Evolutionary conservation across 92 coral and sea anemone species (phyloP).

Genomic region (Pocillopora meandrina): DNA sequence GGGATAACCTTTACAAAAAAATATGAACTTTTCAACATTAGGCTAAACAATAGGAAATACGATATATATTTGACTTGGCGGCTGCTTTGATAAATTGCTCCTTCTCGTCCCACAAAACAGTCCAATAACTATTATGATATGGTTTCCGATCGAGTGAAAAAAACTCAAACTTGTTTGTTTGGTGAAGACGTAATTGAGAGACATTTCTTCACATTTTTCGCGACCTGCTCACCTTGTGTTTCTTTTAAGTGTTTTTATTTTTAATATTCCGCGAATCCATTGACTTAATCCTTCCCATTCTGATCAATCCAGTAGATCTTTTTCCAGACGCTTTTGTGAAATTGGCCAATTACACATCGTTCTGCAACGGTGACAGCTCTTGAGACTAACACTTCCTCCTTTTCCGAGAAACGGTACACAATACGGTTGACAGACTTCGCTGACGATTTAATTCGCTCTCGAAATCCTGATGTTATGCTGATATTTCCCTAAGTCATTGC

Average conservation of each 20-base stretch:
- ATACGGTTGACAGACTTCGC: neutral
- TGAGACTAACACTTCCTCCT: neutral
- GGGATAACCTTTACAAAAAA: no score
- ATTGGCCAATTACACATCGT: conserved; percentile 7
- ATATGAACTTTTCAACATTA: no score
- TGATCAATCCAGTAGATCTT: neutral
- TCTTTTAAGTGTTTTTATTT: neutral
- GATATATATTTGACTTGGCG: no score
- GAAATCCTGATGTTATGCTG: neutral
- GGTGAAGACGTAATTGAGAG: no score
- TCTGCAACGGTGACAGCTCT: neutral
- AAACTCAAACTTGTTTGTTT: no score
- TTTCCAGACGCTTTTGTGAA: neutral
- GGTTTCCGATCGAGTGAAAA: no score
- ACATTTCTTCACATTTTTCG: no score
- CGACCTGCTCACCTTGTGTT: no score
- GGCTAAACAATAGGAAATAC: no score
- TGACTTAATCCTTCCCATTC: neutral
- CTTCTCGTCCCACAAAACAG: no score
- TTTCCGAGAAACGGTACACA: conserved; percentile 21
- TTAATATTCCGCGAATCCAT: neutral
- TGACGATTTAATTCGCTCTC: neutral
- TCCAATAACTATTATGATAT: no score
- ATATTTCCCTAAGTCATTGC: neutral
- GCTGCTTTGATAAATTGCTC: no score